These are phyloP conservation scores for Chaenodraco wilsoni DNA, from an alignment of 2,797 vertebrate species.

Conservation along the genomic window DNA sequence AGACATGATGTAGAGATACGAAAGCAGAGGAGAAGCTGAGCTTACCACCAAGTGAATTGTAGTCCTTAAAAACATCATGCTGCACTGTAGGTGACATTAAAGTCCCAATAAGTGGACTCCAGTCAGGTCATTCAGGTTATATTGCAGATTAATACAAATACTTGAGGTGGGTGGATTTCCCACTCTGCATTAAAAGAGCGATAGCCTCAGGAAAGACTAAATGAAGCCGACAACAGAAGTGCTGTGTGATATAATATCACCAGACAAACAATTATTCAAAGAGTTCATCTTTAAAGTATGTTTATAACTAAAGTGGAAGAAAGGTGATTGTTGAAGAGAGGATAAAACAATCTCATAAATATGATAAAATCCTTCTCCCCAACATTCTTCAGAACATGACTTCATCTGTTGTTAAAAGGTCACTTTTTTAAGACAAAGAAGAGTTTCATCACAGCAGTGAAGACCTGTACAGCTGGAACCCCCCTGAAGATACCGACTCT, in stretches of 20 bases:
- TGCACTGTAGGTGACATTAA: not conserved
- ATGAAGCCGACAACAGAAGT: constrained; percentile 14
- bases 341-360: not conserved
- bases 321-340: constrained; percentile 21
- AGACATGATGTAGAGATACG: constrained; percentile 56
- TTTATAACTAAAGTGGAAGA: not conserved
- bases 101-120: constrained; percentile 42
- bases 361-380: not conserved
- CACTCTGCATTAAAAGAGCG: constrained; percentile 32
- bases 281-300: not conserved
- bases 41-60: constrained; percentile 13
- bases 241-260: not conserved
- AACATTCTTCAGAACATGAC: not conserved
- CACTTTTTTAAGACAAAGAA: not conserved
- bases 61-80: not conserved
- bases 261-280: constrained; percentile 5
- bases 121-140: constrained; percentile 35
- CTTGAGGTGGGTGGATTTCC: constrained; percentile 63
- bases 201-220: constrained; percentile 48
- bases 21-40: constrained; percentile 30
- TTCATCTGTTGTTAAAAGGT: not conserved
- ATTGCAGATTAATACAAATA: constrained; percentile 73
- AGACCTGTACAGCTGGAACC: constrained; percentile 47
- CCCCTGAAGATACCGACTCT: constrained; percentile 54
- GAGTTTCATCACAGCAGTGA: constrained; percentile 19